These are phyloP conservation scores for Lacerta bilineata DNA, from an alignment of 2,797 vertebrate genomes.

Conservation along the genomic window DNA sequence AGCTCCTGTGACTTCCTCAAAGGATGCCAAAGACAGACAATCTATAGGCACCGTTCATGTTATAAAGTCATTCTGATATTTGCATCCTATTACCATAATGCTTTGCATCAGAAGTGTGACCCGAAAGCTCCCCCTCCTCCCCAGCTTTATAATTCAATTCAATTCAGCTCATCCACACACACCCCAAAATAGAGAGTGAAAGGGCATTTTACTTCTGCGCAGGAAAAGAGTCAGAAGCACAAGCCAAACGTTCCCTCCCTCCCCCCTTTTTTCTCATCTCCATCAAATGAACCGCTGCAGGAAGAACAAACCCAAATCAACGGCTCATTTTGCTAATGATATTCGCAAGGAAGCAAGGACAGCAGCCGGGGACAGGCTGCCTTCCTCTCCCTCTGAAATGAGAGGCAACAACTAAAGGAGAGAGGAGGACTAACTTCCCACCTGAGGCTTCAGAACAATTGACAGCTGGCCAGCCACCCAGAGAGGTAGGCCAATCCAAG, in stretches of 20 bases:
- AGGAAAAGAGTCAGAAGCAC: background rate
- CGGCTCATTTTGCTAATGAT: constrained; percentile 16
- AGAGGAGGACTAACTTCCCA: background rate
- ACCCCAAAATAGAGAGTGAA: constrained; percentile 4
- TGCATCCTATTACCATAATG: constrained; percentile 51
- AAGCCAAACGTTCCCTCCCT: background rate
- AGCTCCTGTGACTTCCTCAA: rapidly evolving
- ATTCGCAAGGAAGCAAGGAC: background rate
- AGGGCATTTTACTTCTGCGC: constrained; percentile 13
- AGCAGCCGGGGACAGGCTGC: background rate
- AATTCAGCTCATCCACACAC: constrained; percentile 27
- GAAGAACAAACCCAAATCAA: background rate
- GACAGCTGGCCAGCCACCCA: too few species aligned
- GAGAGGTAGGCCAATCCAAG: background rate
- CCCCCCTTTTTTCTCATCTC: background rate
- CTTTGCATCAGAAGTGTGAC: constrained; percentile 54
- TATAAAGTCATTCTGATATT: constrained; percentile 46
- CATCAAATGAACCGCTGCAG: background rate
- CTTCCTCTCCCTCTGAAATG: background rate
- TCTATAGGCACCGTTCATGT: constrained; percentile 7
- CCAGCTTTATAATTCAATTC: constrained; percentile 41
- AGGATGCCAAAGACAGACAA: background rate
- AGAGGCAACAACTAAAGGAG: background rate
- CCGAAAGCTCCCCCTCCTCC: constrained; percentile 39
- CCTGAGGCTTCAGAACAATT: background rate